Evolutionary conservation across 2,797 vertebrate genomes (phyloP).

Genomic region (Ciconia nigra): DNA sequence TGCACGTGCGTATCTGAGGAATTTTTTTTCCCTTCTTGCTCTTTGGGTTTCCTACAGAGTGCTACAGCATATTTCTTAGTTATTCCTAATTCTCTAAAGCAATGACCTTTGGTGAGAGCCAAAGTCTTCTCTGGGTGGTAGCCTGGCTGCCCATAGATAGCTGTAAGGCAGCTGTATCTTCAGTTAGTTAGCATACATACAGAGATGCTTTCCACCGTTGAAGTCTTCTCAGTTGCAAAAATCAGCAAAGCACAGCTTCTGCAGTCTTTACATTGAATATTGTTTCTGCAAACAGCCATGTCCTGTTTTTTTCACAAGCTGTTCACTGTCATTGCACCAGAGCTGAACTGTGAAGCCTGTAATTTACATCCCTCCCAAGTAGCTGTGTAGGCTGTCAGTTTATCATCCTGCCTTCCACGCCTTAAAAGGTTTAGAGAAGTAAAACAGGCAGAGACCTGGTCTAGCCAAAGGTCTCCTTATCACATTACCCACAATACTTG

Average conservation of each 20-base stretch:
- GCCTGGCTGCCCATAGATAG: background rate
- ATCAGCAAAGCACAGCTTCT: background rate
- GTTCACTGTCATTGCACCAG: background rate
- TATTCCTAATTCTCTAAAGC: background rate
- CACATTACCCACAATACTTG: background rate
- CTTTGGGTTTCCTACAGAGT: background rate
- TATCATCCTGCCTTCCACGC: background rate
- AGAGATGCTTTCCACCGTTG: background rate
- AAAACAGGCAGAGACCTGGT: background rate
- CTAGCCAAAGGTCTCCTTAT: background rate
- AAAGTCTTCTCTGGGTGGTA: background rate
- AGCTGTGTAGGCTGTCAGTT: background rate
- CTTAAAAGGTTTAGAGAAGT: background rate
- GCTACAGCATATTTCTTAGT: background rate
- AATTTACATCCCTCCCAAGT: background rate
- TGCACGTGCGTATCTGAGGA: background rate
- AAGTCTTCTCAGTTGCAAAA: background rate
- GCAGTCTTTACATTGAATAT: background rate
- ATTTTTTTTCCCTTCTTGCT: background rate
- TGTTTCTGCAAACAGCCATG: background rate
- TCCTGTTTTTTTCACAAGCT: background rate
- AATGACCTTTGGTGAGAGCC: background rate
- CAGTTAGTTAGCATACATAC: background rate
- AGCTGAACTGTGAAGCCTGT: background rate
- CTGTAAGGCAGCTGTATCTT: background rate